A percentile compares a stretch with the other conserved stretches of the same genome.
Conservation (phyloP, 2,113 vertebrate genomes). For the Loxodonta africana region DNA sequence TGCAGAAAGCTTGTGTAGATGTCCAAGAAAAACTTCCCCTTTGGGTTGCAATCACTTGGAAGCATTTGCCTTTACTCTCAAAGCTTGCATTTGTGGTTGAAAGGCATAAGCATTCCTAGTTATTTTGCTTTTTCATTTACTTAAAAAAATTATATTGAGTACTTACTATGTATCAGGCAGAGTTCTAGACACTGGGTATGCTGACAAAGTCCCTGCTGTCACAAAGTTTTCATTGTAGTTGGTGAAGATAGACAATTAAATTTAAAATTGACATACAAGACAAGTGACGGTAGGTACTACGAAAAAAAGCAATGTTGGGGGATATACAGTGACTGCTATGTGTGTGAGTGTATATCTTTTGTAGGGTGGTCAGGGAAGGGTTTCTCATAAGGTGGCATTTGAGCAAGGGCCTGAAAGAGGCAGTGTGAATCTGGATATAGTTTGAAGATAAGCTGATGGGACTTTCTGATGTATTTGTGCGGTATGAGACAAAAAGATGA, state of each 20-base stretch:
- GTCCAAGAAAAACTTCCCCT: conserved; percentile 80
- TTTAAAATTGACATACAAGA: not conserved
- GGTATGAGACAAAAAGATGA: not conserved
- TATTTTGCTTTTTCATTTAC: conserved; percentile 47
- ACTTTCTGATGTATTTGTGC: not conserved
- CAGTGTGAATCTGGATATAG: not conserved
- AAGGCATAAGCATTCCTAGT: not conserved
- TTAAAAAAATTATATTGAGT: not conserved
- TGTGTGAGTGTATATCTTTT: not conserved
- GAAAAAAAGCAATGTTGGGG: not conserved
- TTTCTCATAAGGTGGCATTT: conserved; percentile 20
- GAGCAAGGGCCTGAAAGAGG: not conserved
- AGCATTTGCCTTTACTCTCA: conserved; percentile 41
- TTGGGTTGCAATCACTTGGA: conserved; percentile 54
- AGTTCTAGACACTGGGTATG: not conserved
- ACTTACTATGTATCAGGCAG: not conserved
- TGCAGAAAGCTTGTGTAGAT: conserved; percentile 55
- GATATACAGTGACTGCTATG: not conserved
- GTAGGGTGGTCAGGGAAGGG: not conserved
- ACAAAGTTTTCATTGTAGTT: not conserved
- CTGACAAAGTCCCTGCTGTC: not conserved
- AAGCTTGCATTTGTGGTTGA: conserved; percentile 32
- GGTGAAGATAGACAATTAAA: not conserved
- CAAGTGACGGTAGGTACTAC: not conserved
- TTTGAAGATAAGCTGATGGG: not conserved